Evolutionary conservation across 2,888 invertebrate species (phyloP), one percentile per base, ranked within the genome.

Genomic region (Trissolcus brochymenae): DNA sequence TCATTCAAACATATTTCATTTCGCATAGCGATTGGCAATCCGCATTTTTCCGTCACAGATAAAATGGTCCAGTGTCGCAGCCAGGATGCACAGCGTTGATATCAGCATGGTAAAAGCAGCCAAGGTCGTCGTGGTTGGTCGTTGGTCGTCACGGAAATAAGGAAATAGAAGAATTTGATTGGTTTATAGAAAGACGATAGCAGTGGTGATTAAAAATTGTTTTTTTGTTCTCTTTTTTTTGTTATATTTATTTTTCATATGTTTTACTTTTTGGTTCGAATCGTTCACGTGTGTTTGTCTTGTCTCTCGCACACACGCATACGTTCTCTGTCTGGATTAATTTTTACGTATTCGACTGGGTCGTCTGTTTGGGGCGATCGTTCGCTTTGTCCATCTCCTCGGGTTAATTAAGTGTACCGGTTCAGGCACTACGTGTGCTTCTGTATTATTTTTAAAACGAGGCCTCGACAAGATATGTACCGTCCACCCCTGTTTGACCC

Each of bases 401-500:
- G 55, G 40, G n/a, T 56, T 55, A 54, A 50, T 6, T 53, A 72
- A 49, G 55, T 62, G 68, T 64, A 70, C 66, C 74, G 59, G 17
- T 71, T 78, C 66, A 70, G 70, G 70, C 70, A 66, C 71, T 71
- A 75, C 49, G 67, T 71, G 56, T 71, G 71, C 70, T 80, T 81
- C 43, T 61, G 25, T 56, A 40, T 35, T 14, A 56, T 56, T 56
- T 43, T 25, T 67, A 80, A 80, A 81, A 79, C 62, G 78, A 82
- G 79, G 95, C 95, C 90, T 95, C 95, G 84, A 95, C 95, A 87
- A 95, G 91, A 89, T 95, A 95, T 83, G 95, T 95, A 87, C 94
- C 95, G 87, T 95, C 95, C 94, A 95, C 94, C 85, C 94, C 94
- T 73, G 94, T 94, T 91, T 94, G 95, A 90, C 94, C 95, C 79